These are phyloP conservation scores for Siniperca obscura DNA, from an alignment of 2,797 vertebrate genomes.

Conservation along the genomic window DNA sequence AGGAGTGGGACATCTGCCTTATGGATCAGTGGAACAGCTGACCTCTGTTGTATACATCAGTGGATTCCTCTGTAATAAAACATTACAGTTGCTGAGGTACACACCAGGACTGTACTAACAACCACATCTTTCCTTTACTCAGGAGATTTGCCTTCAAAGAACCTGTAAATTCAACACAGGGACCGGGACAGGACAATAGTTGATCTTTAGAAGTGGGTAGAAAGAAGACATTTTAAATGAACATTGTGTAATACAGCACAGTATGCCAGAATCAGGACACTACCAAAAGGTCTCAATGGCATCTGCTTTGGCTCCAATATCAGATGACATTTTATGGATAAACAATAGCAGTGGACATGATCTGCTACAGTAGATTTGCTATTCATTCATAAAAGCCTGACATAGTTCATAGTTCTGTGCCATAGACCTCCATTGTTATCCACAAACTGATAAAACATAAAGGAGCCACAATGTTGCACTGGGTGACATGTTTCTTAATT, in stretches of 20 bases:
- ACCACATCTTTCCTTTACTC: constrained; percentile 20
- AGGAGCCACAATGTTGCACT: not conserved
- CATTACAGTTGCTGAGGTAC: constrained; percentile 48
- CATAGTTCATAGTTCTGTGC: not conserved
- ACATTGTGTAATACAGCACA: not conserved
- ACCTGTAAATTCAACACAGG: constrained; percentile 2
- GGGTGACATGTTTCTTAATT: not conserved
- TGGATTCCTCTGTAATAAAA: constrained; percentile 53
- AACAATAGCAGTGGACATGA: constrained; percentile 12
- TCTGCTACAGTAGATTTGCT: constrained; percentile 6
- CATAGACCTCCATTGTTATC: constrained; percentile 1
- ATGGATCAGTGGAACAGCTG: constrained; percentile 53
- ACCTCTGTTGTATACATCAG: constrained; percentile 59
- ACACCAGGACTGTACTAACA: constrained; percentile 34
- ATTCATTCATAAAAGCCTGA: constrained; percentile 18
- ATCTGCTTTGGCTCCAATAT: constrained; percentile 10
- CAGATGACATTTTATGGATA: not conserved
- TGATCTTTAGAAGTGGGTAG: constrained; percentile 13
- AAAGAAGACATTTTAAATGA: constrained; percentile 23
- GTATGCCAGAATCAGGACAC: constrained; percentile 9
- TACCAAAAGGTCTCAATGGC: not conserved
- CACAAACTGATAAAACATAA: constrained; percentile 16
- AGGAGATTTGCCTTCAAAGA: constrained; percentile 40
- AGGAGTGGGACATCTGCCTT: constrained; percentile 55
- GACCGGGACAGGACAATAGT: not conserved